Conservation (phyloP, 2,888 invertebrate genomes). For the Xiphydria camelus region DNA sequence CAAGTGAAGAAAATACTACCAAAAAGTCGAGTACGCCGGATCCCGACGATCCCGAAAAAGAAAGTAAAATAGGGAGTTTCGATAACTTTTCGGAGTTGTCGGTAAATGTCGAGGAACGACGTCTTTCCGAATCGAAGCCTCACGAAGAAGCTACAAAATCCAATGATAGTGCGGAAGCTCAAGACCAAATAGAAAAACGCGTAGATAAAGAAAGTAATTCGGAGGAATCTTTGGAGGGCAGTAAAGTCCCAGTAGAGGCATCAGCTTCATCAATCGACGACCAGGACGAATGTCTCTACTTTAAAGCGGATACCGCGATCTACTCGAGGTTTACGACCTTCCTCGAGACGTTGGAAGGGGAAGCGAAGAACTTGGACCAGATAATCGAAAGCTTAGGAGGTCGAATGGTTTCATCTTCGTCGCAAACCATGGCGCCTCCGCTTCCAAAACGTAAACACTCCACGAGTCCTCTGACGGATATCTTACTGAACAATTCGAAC, state of each 20-base stretch:
- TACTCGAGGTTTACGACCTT: constrained; percentile 40
- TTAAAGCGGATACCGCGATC: constrained; percentile 38
- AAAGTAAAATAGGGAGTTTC: too few species aligned
- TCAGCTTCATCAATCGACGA: background rate
- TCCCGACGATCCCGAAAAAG: too few species aligned
- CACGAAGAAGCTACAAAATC: constrained; percentile 10
- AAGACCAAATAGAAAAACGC: constrained; percentile 4
- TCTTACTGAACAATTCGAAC: constrained; percentile 42
- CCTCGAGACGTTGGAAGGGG: constrained; percentile 28
- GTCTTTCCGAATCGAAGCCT: too few species aligned
- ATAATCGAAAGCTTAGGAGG: constrained; percentile 39
- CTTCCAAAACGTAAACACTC: constrained; percentile 41
- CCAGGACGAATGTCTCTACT: constrained; percentile 44
- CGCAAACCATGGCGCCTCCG: constrained; percentile 43
- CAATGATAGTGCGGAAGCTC: constrained; percentile 7
- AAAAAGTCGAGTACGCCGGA: too few species aligned
- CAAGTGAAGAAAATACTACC: too few species aligned
- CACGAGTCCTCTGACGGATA: constrained; percentile 44
- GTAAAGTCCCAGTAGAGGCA: background rate
- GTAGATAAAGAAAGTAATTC: too few species aligned
- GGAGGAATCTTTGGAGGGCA: too few species aligned
- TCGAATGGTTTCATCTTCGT: constrained; percentile 29
- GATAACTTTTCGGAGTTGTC: too few species aligned
- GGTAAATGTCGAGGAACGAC: too few species aligned
- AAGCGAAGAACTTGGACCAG: constrained; percentile 27